phyloP scores from a whole-genome alignment of 2,888 invertebrate species.

The Amaurobius ferox region DNA sequence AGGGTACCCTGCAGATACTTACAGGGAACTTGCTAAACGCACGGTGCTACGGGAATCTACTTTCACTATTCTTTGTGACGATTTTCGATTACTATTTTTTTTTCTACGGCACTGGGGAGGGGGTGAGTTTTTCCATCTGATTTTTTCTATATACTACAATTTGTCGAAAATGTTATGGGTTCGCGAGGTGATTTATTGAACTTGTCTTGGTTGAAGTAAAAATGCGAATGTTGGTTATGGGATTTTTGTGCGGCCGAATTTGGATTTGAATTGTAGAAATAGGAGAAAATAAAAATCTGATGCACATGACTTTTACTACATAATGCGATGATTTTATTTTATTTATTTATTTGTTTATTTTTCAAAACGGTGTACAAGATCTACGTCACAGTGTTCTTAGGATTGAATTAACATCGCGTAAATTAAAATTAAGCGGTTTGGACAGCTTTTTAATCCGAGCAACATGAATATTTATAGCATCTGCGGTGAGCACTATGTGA shows the following conservation, averaged over 20 bases:
- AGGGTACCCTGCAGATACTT: constrained; percentile 59
- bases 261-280: no score
- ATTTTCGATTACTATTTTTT: constrained; percentile 27
- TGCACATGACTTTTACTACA: no score
- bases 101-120: neutral
- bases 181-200: constrained; percentile 61
- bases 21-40: constrained; percentile 48
- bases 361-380: no score
- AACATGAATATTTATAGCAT: no score
- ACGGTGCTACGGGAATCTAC: constrained; percentile 48
- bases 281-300: no score
- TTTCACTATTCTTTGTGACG: constrained; percentile 22
- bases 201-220: neutral
- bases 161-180: constrained; percentile 58
- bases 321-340: no score
- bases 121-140: constrained; percentile 17
- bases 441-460: no score
- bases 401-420: no score
- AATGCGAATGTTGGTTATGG: neutral
- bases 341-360: no score
- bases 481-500: no score
- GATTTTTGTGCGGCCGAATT: neutral
- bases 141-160: constrained; percentile 55
- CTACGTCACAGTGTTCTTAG: no score
- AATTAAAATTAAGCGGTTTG: no score